Conservation (phyloP, 2,888 invertebrate genomes). For the Tortricodes alternella region DNA sequence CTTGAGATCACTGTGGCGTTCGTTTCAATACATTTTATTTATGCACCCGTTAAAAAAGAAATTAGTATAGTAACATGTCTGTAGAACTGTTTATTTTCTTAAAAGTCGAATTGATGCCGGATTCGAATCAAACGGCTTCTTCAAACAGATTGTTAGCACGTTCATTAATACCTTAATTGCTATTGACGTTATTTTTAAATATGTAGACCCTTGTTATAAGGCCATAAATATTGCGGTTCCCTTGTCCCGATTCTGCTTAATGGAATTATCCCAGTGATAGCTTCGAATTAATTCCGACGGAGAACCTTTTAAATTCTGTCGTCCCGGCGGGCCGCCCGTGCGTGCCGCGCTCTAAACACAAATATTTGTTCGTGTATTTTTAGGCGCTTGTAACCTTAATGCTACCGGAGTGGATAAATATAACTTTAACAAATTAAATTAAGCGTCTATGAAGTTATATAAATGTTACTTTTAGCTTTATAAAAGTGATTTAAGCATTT, state of each 20-base stretch:
- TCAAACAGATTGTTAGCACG: neutral
- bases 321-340: slow-evolving; percentile 23
- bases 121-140: no score
- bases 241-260: slow-evolving; percentile 53
- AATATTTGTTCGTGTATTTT: slow-evolving; percentile 31
- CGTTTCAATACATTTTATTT: slow-evolving; percentile 10
- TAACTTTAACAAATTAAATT: slow-evolving; percentile 14
- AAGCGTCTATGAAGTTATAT: no score
- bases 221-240: slow-evolving; percentile 57
- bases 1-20: neutral
- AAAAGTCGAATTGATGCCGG: no score
- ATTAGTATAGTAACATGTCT: no score
- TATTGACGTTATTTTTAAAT: slow-evolving; percentile 37
- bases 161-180: slow-evolving; percentile 33
- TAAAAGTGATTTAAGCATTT: no score
- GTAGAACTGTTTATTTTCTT: no score
- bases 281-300: slow-evolving; percentile 63
- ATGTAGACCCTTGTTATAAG: slow-evolving; percentile 53
- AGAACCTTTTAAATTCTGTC: slow-evolving; percentile 58
- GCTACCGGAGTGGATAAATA: slow-evolving; percentile 16
- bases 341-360: slow-evolving; percentile 23
- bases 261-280: slow-evolving; percentile 67
- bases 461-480: no score
- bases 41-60: no score
- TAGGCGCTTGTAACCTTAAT: slow-evolving; percentile 12